Conservation (phyloP, 2,797 vertebrate species). For the Girardinus metallicus region DNA sequence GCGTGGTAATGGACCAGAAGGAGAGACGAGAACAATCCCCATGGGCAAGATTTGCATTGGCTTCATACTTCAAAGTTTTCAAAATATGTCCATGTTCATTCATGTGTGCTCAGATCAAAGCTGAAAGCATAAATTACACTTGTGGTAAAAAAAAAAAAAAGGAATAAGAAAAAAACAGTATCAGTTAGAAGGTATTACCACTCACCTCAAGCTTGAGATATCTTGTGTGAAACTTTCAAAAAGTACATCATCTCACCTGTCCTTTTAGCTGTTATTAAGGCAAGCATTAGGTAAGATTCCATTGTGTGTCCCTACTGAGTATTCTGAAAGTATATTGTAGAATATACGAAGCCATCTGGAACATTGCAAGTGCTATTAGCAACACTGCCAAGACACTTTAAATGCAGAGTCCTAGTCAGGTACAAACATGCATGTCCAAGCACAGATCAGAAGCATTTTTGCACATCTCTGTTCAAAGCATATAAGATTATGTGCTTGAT, state of each 20-base stretch:
- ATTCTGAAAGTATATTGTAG: slow-evolving; percentile 12
- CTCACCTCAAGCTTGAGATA: slow-evolving; percentile 1
- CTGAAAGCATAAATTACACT: slow-evolving; percentile 6
- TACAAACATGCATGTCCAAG: slow-evolving; percentile 74
- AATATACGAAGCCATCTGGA: slow-evolving; percentile 69
- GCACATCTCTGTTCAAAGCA: neutral
- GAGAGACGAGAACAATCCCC: slow-evolving; percentile 1
- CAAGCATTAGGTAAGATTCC: neutral
- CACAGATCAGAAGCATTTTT: slow-evolving; percentile 27
- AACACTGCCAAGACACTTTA: slow-evolving; percentile 78
- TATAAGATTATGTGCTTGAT: neutral
- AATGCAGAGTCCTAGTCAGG: slow-evolving; percentile 77
- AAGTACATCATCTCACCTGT: slow-evolving; percentile 16
- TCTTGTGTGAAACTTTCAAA: neutral
- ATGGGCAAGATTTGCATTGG: neutral
- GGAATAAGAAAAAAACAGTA: neutral
- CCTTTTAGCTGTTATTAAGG: slow-evolving; percentile 1
- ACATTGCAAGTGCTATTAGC: slow-evolving; percentile 73
- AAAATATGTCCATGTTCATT: slow-evolving; percentile 1
- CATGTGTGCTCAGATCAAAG: neutral
- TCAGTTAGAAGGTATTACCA: slow-evolving; percentile 17
- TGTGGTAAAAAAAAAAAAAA: slow-evolving; percentile 12
- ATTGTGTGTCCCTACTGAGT: neutral
- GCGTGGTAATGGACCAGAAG: neutral
- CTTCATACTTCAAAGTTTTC: neutral